These are phyloP conservation scores for Diploscapter pachys DNA, from an alignment of 1,140 invertebrate species.

Conservation along the genomic window DNA sequence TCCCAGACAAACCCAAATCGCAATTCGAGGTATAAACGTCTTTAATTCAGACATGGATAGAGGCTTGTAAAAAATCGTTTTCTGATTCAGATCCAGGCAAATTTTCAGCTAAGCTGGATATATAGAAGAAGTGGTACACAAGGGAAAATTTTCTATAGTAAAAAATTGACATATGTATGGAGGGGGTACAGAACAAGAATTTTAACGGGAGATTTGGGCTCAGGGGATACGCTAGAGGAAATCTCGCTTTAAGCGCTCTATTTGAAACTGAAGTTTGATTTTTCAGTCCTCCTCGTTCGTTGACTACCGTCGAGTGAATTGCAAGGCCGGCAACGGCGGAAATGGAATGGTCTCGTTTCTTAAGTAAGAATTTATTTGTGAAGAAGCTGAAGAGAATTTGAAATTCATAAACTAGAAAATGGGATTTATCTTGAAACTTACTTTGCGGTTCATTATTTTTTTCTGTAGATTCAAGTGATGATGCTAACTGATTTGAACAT, in stretches of 20 bases:
- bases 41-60: too few relatives aligned
- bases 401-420: neutral
- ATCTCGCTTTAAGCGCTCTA: neutral
- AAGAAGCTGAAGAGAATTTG: neutral
- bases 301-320: slow-evolving; percentile 62
- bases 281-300: slow-evolving; percentile 57
- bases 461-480: too few relatives aligned
- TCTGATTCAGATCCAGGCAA: too few relatives aligned
- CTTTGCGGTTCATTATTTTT: too few relatives aligned
- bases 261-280: slow-evolving; percentile 34
- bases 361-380: slow-evolving; percentile 48
- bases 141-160: neutral
- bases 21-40: too few relatives aligned
- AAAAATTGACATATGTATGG: slow-evolving; percentile 14
- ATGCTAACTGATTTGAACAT: too few relatives aligned
- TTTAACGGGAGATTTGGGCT: neutral
- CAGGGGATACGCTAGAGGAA: too few relatives aligned
- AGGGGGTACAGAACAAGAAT: neutral
- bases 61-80: too few relatives aligned
- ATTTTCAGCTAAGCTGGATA: too few relatives aligned
- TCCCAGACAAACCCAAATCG: too few relatives aligned
- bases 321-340: slow-evolving; percentile 81
- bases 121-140: too few relatives aligned
- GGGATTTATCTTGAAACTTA: neutral
- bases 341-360: slow-evolving; percentile 85